Conservation (phyloP, 2,888 invertebrate species). For the Nesidiocoris tenuis region DNA sequence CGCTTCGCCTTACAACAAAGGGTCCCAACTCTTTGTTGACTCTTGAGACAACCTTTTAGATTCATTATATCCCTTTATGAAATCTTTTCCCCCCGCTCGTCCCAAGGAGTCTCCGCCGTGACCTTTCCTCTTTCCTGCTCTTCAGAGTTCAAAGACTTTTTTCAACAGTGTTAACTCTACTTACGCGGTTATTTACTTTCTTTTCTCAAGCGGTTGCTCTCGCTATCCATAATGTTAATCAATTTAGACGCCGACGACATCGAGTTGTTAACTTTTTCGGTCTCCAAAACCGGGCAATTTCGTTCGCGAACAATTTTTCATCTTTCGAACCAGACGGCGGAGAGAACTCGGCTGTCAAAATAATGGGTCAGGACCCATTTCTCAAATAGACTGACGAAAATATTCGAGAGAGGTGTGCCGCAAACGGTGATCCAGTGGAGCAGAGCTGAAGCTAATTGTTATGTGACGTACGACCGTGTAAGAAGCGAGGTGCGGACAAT, state of each 20-base stretch:
- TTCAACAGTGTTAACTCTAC: constrained; percentile 40
- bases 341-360: too few relatives aligned
- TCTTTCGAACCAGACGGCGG: too few relatives aligned
- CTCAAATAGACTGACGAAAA: too few relatives aligned
- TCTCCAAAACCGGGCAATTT: too few relatives aligned
- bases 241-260: too few relatives aligned
- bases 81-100: constrained; percentile 21
- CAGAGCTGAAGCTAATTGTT: neutral
- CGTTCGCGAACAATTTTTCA: too few relatives aligned
- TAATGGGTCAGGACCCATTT: too few relatives aligned
- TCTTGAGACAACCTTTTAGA: constrained; percentile 44
- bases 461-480: neutral
- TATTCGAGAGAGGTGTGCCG: too few relatives aligned
- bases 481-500: constrained; percentile 8
- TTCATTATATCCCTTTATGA: constrained; percentile 43
- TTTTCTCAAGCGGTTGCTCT: constrained; percentile 1
- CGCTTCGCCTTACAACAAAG: constrained; percentile 20
- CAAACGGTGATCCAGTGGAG: too few relatives aligned
- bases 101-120: neutral
- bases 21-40: constrained; percentile 42
- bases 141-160: constrained; percentile 41
- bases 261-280: too few relatives aligned
- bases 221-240: constrained; percentile 19
- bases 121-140: constrained; percentile 7
- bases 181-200: constrained; percentile 36